These are phyloP conservation scores for Ginglymostoma cirratum DNA, from an alignment of 2,113 vertebrate genomes.

Conservation along the genomic window DNA sequence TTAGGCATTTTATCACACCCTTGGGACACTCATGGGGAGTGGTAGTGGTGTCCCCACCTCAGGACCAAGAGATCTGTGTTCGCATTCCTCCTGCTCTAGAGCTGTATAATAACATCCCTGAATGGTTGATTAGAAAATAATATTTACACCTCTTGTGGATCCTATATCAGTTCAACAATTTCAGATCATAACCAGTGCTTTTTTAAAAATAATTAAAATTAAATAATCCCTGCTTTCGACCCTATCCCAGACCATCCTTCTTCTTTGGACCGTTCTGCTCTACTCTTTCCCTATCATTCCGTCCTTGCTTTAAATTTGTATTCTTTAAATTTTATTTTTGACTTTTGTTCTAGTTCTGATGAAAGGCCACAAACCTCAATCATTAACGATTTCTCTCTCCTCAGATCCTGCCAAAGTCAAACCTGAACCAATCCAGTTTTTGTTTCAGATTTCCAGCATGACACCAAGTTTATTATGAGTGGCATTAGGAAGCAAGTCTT, in stretches of 20 bases:
- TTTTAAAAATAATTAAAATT: not conserved
- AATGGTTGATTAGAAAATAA: too few relatives aligned
- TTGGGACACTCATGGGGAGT: too few relatives aligned
- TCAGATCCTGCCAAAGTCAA: too few relatives aligned
- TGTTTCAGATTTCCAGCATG: not conserved
- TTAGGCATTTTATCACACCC: too few relatives aligned
- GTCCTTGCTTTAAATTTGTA: not conserved
- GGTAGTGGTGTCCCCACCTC: too few relatives aligned
- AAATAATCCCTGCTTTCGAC: not conserved
- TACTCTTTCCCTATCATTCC: not conserved
- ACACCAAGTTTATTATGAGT: not conserved
- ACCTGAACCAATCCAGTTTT: not conserved
- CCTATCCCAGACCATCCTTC: not conserved
- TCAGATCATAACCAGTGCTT: not conserved
- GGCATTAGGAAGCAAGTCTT: not conserved
- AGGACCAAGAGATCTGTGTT: too few relatives aligned
- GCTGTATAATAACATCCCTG: too few relatives aligned
- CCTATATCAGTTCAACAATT: not conserved
- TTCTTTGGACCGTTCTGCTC: not conserved
- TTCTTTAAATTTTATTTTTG: not conserved
- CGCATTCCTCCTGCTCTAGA: too few relatives aligned
- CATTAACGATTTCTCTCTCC: not conserved
- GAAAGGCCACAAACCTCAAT: not conserved
- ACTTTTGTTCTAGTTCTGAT: not conserved
- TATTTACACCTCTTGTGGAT: not conserved